Evolutionary conservation across 2,113 vertebrate species (phyloP).

Genomic region (Tachysurus vachellii): DNA sequence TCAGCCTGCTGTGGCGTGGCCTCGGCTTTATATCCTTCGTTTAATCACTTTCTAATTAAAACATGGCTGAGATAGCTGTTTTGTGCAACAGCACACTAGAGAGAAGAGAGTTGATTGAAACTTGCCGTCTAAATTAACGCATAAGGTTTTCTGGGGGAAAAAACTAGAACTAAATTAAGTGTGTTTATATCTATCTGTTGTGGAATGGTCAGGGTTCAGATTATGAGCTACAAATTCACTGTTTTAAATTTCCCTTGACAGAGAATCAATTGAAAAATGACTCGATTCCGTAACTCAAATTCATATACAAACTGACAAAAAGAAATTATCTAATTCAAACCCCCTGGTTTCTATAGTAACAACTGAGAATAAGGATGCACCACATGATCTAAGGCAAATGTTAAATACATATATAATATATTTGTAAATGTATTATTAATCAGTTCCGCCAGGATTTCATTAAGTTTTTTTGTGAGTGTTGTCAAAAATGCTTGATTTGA

Average conservation of each 20-base stretch:
- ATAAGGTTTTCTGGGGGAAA: background rate
- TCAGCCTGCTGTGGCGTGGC: slow-evolving; percentile 18
- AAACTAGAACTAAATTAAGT: background rate
- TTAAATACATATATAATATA: no score
- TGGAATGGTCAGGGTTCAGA: background rate
- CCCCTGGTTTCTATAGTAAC: background rate
- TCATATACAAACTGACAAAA: background rate
- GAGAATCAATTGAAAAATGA: background rate
- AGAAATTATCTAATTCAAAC: background rate
- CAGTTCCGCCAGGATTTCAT: no score
- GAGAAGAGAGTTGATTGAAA: background rate
- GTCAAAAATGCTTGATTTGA: no score
- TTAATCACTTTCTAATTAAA: slow-evolving; percentile 51
- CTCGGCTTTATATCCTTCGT: slow-evolving; percentile 34
- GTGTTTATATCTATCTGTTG: background rate
- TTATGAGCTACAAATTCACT: background rate
- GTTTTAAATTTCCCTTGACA: background rate
- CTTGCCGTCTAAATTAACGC: background rate
- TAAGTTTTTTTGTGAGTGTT: no score
- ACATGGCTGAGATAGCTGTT: slow-evolving; percentile 33
- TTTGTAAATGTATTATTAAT: background rate
- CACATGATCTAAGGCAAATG: no score
- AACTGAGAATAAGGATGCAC: background rate
- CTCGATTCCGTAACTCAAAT: background rate
- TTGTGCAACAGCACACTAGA: slow-evolving; percentile 11